Evolutionary conservation across 2,797 vertebrate species (phyloP).

Genomic region (Sternotherus odoratus): DNA sequence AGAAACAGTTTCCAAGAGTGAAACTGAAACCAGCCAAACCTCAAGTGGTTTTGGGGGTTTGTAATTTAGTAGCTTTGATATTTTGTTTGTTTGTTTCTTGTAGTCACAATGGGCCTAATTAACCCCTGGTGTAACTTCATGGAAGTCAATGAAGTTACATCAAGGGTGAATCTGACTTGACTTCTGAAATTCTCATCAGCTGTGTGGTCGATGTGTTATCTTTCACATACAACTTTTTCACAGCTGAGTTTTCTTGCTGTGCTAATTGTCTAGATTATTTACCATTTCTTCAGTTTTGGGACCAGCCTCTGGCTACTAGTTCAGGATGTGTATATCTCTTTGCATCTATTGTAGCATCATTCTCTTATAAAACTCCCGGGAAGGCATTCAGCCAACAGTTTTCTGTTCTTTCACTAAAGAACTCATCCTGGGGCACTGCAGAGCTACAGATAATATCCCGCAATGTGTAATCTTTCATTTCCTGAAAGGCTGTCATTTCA

Average conservation of each 20-base stretch:
- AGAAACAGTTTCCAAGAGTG: background rate
- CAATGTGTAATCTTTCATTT: background rate
- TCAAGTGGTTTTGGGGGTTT: background rate
- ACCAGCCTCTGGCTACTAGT: background rate
- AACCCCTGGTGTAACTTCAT: background rate
- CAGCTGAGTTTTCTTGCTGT: background rate
- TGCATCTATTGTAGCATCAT: background rate
- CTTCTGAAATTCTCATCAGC: background rate
- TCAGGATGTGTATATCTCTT: background rate
- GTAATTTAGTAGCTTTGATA: background rate
- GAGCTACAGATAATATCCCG: background rate
- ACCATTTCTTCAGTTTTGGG: background rate
- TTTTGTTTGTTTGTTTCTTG: background rate
- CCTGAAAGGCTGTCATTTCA: background rate
- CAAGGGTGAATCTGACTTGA: background rate
- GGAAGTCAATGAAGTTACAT: background rate
- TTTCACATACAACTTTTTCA: background rate
- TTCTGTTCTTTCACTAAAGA: background rate
- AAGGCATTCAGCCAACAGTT: background rate
- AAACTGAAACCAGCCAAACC: background rate
- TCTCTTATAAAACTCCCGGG: background rate
- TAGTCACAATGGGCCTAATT: background rate
- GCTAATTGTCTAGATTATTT: background rate
- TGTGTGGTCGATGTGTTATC: background rate
- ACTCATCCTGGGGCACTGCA: background rate